Evolutionary conservation across 2,113 vertebrate genomes (phyloP).

Genomic region (Chaetorhynchus papuensis): DNA sequence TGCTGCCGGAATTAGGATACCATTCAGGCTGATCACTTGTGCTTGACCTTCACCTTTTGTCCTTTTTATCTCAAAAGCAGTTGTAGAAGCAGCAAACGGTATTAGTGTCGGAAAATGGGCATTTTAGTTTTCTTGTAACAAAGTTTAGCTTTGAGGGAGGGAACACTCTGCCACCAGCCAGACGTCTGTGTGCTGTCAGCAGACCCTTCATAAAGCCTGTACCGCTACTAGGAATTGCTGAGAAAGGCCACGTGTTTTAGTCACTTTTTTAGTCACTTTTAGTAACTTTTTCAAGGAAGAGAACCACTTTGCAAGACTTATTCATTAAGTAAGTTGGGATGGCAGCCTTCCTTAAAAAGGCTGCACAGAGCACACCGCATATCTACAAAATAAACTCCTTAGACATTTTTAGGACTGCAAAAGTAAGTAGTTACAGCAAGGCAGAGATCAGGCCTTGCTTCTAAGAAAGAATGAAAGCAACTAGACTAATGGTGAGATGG

Average conservation of each 20-base stretch:
- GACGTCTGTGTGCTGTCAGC: background rate
- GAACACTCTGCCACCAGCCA: background rate
- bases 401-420: background rate
- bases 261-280: background rate
- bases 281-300: background rate
- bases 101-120: background rate
- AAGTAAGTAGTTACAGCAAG: background rate
- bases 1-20: background rate
- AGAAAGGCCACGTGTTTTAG: background rate
- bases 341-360: background rate
- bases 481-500: background rate
- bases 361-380: background rate
- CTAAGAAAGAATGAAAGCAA: background rate
- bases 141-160: background rate
- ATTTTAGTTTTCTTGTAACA: background rate
- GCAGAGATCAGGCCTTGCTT: background rate
- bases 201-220: rapidly evolving
- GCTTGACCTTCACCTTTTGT: background rate
- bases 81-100: background rate
- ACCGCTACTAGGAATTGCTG: background rate
- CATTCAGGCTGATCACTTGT: background rate
- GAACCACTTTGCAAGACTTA: background rate
- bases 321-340: background rate
- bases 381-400: background rate
- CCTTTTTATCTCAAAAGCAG: background rate